Evolutionary conservation across 2,888 invertebrate species (phyloP).

Genomic region (Plebejus anna): DNA sequence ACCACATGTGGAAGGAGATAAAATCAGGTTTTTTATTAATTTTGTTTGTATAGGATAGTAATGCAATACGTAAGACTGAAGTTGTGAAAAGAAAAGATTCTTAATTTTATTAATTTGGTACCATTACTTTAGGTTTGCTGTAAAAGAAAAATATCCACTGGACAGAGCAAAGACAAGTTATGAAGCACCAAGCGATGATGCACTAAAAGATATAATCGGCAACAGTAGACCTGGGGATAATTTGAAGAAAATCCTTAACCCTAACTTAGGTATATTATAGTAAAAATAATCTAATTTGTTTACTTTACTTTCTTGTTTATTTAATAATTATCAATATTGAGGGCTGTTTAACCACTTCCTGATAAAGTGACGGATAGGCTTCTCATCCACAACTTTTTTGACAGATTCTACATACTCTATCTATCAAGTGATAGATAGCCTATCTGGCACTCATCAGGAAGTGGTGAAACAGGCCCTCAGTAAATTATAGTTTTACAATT

Average conservation of each 20-base stretch:
- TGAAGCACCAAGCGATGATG: constrained; percentile 75
- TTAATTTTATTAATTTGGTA: neutral
- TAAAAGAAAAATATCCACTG: constrained; percentile 93
- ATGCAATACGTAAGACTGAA: neutral
- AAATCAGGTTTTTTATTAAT: constrained; percentile 77
- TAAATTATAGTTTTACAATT: no score
- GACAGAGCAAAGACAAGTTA: constrained; percentile 85
- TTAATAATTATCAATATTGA: no score
- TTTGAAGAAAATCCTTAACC: constrained; percentile 90
- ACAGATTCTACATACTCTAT: no score
- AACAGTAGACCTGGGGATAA: constrained; percentile 86
- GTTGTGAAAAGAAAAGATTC: neutral
- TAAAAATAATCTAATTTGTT: neutral
- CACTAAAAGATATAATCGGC: constrained; percentile 79
- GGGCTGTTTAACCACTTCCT: no score
- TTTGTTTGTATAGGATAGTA: neutral
- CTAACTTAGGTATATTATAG: constrained; percentile 79
- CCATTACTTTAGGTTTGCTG: constrained; percentile 84
- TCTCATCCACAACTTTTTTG: no score
- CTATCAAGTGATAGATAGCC: no score
- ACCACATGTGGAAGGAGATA: constrained; percentile 95
- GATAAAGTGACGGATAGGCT: no score
- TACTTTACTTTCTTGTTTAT: no score
- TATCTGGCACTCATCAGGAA: no score
- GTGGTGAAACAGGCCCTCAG: no score